Conservation (phyloP, 2,888 invertebrate genomes). For the Drosophila leonis region DNA sequence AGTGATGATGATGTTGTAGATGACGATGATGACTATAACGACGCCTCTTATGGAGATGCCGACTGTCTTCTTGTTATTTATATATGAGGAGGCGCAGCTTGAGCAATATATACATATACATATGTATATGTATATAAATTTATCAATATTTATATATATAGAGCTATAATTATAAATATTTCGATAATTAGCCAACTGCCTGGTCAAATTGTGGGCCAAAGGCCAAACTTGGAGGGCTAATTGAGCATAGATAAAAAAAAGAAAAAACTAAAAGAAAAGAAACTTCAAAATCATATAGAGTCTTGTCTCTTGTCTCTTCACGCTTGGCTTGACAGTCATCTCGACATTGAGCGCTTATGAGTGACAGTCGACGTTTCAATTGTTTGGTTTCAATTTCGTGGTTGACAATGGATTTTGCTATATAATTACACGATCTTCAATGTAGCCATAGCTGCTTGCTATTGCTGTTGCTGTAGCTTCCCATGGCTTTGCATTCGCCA, state of each 20-base stretch:
- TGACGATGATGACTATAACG: conserved; percentile 19
- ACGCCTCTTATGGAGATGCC: conserved; percentile 45
- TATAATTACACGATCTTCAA: conserved; percentile 80
- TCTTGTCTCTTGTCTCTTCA: conserved; percentile 1
- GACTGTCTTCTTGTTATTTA: conserved; percentile 22
- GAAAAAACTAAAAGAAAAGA: conserved; percentile 13
- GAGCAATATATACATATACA: conserved; percentile 11
- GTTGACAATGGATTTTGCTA: conserved; percentile 80
- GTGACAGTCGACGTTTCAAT: conserved; percentile 68
- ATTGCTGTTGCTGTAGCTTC: conserved; percentile 40
- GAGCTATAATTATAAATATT: conserved; percentile 15
- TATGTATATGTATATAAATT: conserved; percentile 1
- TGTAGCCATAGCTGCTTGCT: conserved; percentile 38
- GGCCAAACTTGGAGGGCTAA: conserved; percentile 66
- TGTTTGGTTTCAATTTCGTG: conserved; percentile 80
- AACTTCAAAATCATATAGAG: conserved; percentile 17
- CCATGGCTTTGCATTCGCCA: conserved; percentile 73
- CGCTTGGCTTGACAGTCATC: conserved; percentile 51
- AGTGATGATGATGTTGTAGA: conserved; percentile 16
- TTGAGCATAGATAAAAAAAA: conserved; percentile 39
- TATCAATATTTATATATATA: conserved; percentile 2
- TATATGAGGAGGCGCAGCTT: conserved; percentile 59
- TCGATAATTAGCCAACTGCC: conserved; percentile 46
- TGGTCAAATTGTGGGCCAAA: conserved; percentile 49
- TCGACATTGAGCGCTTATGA: conserved; percentile 70